Evolutionary conservation across 2,113 vertebrate genomes (phyloP).

Genomic region (Tor tambroides): DNA sequence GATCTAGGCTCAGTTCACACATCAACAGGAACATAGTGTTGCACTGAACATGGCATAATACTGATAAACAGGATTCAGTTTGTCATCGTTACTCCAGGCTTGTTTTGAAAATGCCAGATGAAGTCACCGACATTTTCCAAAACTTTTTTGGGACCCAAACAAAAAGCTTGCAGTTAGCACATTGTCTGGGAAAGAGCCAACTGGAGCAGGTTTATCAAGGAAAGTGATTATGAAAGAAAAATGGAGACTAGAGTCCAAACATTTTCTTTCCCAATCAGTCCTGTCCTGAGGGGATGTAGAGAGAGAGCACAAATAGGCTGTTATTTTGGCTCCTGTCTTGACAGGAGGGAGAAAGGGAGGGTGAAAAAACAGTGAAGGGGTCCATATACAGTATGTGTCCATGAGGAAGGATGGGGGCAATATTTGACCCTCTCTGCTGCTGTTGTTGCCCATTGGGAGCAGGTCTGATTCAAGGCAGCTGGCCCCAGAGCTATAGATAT

Average conservation of each 20-base stretch:
- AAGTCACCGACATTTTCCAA: background rate
- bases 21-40: too few species aligned
- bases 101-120: too few species aligned
- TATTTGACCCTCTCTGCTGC: conserved; percentile 40
- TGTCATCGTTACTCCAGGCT: too few species aligned
- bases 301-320: conserved; percentile 35
- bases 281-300: conserved; percentile 36
- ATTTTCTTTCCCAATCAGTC: conserved; percentile 53
- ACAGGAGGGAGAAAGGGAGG: conserved; percentile 23
- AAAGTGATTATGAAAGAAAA: conserved; percentile 34
- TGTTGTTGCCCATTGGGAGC: conserved; percentile 39
- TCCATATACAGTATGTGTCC: conserved; percentile 34
- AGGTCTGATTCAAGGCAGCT: conserved; percentile 66
- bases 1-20: too few species aligned
- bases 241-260: conserved; percentile 55
- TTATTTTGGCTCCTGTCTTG: conserved; percentile 43
- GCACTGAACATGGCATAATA: too few species aligned
- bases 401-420: conserved; percentile 18
- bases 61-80: too few species aligned
- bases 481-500: conserved; percentile 31
- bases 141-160: background rate
- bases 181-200: conserved; percentile 27
- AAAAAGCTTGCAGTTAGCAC: background rate
- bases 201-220: conserved; percentile 34
- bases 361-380: background rate